Evolutionary conservation across 1,140 invertebrate species (phyloP).

Genomic region (Harpegnathos saltator): DNA sequence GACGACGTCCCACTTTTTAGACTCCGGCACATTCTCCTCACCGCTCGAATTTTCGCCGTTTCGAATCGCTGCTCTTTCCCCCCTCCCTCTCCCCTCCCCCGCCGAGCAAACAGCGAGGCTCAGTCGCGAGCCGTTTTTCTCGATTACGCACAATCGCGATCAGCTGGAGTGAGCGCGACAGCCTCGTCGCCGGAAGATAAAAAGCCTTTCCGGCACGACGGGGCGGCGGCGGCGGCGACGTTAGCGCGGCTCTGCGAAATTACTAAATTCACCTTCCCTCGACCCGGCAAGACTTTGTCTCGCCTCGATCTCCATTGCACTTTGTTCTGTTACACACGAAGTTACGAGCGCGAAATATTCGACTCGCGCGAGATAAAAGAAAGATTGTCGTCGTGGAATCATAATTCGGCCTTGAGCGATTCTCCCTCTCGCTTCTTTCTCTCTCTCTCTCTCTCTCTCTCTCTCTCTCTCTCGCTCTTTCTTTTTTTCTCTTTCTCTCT

Average conservation of each 20-base stretch:
- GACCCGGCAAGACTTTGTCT: too few relatives aligned
- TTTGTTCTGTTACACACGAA: neutral
- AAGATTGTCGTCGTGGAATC: conserved; percentile 15
- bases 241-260: too few relatives aligned
- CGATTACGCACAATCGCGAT: conserved; percentile 56
- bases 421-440: too few relatives aligned
- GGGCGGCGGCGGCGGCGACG: too few relatives aligned
- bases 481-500: too few relatives aligned
- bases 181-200: conserved; percentile 55
- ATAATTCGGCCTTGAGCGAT: conserved; percentile 43
- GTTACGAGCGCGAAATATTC: neutral
- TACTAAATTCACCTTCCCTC: too few relatives aligned
- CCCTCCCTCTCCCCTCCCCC: neutral
- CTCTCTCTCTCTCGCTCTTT: too few relatives aligned
- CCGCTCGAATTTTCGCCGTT: conserved; percentile 5
- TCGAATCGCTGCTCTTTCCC: neutral
- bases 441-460: too few relatives aligned
- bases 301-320: too few relatives aligned
- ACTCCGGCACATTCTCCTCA: too few relatives aligned
- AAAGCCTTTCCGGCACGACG: neutral
- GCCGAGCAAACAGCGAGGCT: conserved; percentile 35
- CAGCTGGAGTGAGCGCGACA: conserved; percentile 42
- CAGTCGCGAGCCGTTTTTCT: conserved; percentile 15
- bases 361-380: conserved; percentile 27
- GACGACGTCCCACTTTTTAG: too few relatives aligned